Percentiles rank a stretch among this genome's conserved stretches.
These are phyloP conservation scores for Brachionus rubens DNA, from an alignment of 1,140 invertebrate genomes.

Conservation along the genomic window DNA sequence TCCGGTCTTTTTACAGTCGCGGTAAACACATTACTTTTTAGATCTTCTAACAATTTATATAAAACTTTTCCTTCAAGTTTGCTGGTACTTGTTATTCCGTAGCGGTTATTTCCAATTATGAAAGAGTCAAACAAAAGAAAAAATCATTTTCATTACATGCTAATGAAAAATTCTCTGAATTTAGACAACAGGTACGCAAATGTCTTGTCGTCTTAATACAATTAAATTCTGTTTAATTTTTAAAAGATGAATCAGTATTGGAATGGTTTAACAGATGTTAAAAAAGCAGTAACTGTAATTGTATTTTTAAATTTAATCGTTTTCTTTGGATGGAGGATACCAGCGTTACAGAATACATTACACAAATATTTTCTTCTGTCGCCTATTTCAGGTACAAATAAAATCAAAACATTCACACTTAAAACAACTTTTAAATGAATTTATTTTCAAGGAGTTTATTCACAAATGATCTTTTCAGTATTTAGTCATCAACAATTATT, in stretches of 20 bases:
- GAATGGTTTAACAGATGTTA: slow-evolving; percentile 32
- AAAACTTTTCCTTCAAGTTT: no score
- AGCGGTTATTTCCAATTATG: slow-evolving; percentile 15
- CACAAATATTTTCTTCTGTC: slow-evolving; percentile 42
- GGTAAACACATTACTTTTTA: no score
- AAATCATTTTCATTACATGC: not conserved
- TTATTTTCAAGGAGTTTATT: not conserved
- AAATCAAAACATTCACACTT: not conserved
- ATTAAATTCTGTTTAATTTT: not conserved
- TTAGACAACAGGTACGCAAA: not conserved
- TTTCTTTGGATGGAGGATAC: slow-evolving; percentile 30
- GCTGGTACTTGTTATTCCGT: slow-evolving; percentile 1
- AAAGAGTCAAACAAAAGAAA: not conserved
- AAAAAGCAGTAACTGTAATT: slow-evolving; percentile 4
- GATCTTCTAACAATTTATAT: no score
- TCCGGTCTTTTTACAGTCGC: no score
- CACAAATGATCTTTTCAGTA: slow-evolving; percentile 32
- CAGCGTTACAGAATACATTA: not conserved
- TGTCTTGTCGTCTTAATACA: not conserved
- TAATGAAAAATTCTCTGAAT: slow-evolving; percentile 26
- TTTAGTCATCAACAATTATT: slow-evolving; percentile 35
- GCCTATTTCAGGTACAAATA: not conserved
- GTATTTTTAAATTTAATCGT: slow-evolving; percentile 10
- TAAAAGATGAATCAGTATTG: slow-evolving; percentile 9
- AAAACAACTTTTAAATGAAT: not conserved